These are phyloP conservation scores for Myotis yumanensis DNA, from an alignment of 2,113 vertebrate species.

Conservation along the genomic window DNA sequence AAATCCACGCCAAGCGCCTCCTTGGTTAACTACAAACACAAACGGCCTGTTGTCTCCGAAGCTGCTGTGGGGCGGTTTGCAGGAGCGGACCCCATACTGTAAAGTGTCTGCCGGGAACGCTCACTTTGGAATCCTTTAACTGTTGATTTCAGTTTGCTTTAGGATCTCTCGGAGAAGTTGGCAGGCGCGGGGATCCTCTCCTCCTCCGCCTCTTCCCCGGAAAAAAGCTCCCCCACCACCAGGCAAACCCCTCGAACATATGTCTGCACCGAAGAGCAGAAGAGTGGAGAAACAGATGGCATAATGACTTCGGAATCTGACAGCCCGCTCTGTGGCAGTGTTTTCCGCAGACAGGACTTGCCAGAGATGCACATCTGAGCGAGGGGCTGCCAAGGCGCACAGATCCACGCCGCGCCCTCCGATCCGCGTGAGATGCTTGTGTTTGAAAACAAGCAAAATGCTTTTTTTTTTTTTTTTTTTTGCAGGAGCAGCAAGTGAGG, in stretches of 20 bases:
- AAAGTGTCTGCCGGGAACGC: background rate
- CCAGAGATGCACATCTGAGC: conserved; percentile 67
- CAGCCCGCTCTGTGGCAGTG: conserved; percentile 6
- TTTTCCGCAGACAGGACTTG: conserved; percentile 46
- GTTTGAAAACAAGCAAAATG: conserved; percentile 70
- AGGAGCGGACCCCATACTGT: background rate
- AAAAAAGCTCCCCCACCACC: background rate
- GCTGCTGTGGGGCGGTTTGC: background rate
- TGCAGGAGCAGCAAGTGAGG: background rate
- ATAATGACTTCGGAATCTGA: conserved; percentile 52
- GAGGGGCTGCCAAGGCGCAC: conserved; percentile 57
- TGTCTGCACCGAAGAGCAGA: conserved; percentile 49
- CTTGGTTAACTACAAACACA: background rate
- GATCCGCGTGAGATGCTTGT: background rate
- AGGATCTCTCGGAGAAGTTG: background rate
- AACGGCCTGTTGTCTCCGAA: background rate
- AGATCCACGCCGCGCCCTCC: conserved; percentile 33
- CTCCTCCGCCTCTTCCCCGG: background rate
- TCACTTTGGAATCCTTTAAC: background rate
- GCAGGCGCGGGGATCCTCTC: background rate
- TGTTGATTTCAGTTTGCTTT: background rate
- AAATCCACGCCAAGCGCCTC: background rate
- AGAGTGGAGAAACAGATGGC: conserved; percentile 75
- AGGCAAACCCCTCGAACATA: conserved; percentile 36
- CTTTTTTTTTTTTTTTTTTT: background rate